phyloP scores from a whole-genome alignment of 2,113 vertebrate genomes.

The Trematomus loennbergii region DNA sequence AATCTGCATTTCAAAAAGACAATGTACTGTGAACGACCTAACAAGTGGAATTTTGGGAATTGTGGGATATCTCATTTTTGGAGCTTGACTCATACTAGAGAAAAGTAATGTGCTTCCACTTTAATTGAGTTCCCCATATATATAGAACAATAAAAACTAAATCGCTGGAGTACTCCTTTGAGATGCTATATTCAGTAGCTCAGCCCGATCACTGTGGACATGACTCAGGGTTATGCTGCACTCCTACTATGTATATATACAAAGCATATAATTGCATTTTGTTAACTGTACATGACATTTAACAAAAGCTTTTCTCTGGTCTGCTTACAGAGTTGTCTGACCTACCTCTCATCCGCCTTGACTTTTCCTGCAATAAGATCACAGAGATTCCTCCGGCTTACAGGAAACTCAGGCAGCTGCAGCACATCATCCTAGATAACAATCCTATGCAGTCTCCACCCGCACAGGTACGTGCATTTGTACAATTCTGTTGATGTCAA shows the following conservation, averaged over 20 bases:
- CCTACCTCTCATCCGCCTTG: slow-evolving; percentile 94
- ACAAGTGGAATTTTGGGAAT: background rate
- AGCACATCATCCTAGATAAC: slow-evolving; percentile 96
- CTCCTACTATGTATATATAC: too few species aligned
- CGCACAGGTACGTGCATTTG: slow-evolving; percentile 89
- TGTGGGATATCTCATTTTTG: background rate
- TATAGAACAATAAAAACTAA: background rate
- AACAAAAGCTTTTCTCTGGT: background rate
- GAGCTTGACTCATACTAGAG: background rate
- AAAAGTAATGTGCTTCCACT: background rate
- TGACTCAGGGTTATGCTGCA: background rate
- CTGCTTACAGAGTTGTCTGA: slow-evolving; percentile 89
- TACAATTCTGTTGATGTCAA: background rate
- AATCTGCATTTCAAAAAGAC: background rate
- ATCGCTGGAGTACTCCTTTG: background rate
- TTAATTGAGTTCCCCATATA: background rate
- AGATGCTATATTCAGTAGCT: background rate
- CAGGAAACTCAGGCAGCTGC: slow-evolving; percentile 93
- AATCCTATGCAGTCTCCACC: slow-evolving; percentile 98
- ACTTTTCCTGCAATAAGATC: slow-evolving; percentile 99
- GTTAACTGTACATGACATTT: background rate
- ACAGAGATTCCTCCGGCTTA: slow-evolving; percentile 95
- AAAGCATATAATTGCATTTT: background rate
- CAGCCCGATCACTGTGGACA: background rate
- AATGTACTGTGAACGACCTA: too few species aligned